Base-by-base conservation (phyloP, 2,888 invertebrate genomes). In the Pelosia muscerda region DNA sequence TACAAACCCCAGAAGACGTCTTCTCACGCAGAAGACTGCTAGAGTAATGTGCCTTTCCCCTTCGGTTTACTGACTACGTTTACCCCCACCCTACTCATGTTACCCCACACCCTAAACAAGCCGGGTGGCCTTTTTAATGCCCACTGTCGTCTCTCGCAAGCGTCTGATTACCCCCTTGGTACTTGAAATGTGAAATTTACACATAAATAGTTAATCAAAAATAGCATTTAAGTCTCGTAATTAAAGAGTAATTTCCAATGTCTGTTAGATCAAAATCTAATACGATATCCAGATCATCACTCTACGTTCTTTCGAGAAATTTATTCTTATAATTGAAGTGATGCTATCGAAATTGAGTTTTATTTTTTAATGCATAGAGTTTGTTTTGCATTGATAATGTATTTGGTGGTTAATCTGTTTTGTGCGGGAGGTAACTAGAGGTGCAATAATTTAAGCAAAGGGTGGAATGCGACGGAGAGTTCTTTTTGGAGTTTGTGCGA, bases 401-500 rank as follows among this genome's bases (percentile, higher is more conserved):
- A 73, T 70, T 34, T 73, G 80, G 76, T 72, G 83, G 86, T 86
- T 91, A 86, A 74, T 84, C 66, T 84, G 74, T 84, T 80, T 86
- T 66, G 84, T 83, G 78, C 79, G 76, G 84, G 67, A 85, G 82
- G 81, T 81, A 84, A 85, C 81, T 83, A 87, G 88, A 92, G 92
- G 93, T 90, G 92, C 92, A 94, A 95, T 95, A 94, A 95, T 95
- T 95, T 94, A 94, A 94, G 94, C 94, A 92, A 93, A 90, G 94
- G 95, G 93, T 91, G 93, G 94, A 93, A 92, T 86, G 94, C 94
- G 94, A 94, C 88, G 89, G 94, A 89, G 86, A 90, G 92, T 94
- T 94, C 94, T 95, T 95, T 95, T 95, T 94, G 92, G 90, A 93
- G 92, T 94, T 94, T 92, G 95, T 94, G 95, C 92, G 95, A 95